Conservation (phyloP, 2,113 vertebrate species). For the Aldabrachelys gigantea region DNA sequence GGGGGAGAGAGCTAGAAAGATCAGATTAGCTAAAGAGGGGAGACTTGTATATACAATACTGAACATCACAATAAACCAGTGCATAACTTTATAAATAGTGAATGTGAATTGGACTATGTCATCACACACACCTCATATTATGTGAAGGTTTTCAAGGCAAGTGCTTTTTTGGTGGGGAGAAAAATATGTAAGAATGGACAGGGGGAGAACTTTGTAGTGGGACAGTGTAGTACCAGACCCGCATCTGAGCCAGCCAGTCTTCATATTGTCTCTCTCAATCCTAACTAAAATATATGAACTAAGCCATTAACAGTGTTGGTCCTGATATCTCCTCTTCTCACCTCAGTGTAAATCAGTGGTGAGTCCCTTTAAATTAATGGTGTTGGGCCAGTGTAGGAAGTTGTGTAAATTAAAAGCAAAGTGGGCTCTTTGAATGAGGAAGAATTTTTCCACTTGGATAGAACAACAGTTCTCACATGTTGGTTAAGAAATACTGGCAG, state of each 20-base stretch:
- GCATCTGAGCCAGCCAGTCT: background rate
- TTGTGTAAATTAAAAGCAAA: too few species aligned
- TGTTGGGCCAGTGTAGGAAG: too few species aligned
- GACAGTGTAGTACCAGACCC: background rate
- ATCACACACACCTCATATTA: background rate
- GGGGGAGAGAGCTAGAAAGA: background rate
- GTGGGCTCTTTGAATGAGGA: too few species aligned
- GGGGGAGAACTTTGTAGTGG: background rate
- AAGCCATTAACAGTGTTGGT: background rate
- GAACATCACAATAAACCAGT: background rate
- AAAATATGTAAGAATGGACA: background rate
- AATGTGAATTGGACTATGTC: background rate
- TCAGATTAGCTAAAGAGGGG: background rate
- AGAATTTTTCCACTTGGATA: too few species aligned
- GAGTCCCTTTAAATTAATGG: too few species aligned
- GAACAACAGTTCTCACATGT: too few species aligned
- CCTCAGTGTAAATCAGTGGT: too few species aligned
- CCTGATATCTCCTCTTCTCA: too few species aligned
- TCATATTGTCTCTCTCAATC: background rate
- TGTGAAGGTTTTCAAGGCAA: background rate
- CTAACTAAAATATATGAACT: background rate
- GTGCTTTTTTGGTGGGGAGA: background rate
- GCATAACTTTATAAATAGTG: background rate
- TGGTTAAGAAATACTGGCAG: too few species aligned
- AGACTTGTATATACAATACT: background rate